Base-by-base conservation (phyloP, 1,140 invertebrate genomes). In the Arion vulgaris region DNA sequence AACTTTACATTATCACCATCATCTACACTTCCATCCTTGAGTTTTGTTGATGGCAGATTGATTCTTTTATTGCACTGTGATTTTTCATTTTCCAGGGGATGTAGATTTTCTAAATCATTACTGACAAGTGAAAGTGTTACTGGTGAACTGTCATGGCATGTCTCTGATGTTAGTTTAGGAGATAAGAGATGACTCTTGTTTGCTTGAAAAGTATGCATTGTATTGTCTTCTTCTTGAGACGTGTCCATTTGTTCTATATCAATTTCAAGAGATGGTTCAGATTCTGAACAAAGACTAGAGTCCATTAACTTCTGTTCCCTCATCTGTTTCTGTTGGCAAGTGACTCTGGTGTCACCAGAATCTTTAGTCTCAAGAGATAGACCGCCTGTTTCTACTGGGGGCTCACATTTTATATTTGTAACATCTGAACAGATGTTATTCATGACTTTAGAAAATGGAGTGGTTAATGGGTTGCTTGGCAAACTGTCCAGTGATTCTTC, bases 181-280 rank as follows among this genome's bases (percentile, higher is more conserved):
- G 11, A 0, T 7, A 66, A 34, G 1, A 32, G 1, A 28, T 1
- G 28, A 66, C 5, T 1, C 62, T 66, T 28, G n/a, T 34, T 17
- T 66, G 28, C 28, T 5, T 66, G 62, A 66, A 23, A 66, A 32
- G 7, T 32, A n/a, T 66, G 62, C 5, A 7, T 32, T 5, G n/a
- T 66, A 17, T 23, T 36, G 17, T 76, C 45, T 11, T 76, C 41
- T 45, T 80, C 78, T 49, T 80, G 78, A 71, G 78, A 80, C 28
- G 78, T 80, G 66, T 80, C 78, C 41, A 71, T 80, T 49, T 80
- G 71, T 71, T 80, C 78, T 39, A 80, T 57, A 71, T 80, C 78
- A 71, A 80, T 80, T 51, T 80, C 78, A n/a, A 80, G 45, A 45
- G 78, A 80, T 0, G 76, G 76, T 5, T 78, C 76, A 78, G 51